These are phyloP conservation scores for Lagorchestes hirsutus DNA, from an alignment of 2,797 vertebrate species.

Conservation along the genomic window DNA sequence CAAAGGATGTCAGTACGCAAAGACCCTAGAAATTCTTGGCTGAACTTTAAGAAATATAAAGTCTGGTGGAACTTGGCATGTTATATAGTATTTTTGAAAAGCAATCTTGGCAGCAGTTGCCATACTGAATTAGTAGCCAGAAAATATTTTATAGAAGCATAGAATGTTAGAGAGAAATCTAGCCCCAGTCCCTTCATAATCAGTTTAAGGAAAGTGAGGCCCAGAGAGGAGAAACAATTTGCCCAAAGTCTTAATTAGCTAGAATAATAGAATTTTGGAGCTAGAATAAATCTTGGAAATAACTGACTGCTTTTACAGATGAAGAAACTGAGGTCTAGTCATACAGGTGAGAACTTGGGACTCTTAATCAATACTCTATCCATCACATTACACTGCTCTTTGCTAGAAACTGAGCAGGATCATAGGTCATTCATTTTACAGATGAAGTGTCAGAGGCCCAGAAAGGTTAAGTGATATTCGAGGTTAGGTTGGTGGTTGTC, in stretches of 20 bases:
- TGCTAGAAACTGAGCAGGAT: neutral
- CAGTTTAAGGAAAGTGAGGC: neutral
- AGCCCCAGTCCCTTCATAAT: neutral
- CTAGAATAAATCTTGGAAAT: neutral
- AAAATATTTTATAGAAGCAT: neutral
- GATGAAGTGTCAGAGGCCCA: neutral
- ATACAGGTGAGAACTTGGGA: neutral
- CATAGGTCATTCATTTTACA: neutral
- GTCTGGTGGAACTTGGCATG: neutral
- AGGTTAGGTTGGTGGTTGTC: neutral
- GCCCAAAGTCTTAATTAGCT: neutral
- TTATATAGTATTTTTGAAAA: neutral
- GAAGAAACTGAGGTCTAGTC: neutral
- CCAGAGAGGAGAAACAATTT: neutral
- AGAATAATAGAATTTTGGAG: neutral
- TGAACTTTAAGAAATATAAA: slow-evolving; percentile 3
- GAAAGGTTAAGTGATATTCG: neutral
- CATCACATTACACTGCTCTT: neutral
- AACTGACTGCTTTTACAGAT: neutral
- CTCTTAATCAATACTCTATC: neutral
- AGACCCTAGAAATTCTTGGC: neutral
- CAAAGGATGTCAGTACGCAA: neutral
- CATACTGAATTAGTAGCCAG: neutral
- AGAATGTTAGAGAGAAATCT: neutral
- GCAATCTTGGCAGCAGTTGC: neutral